Conservation (phyloP, 1,140 invertebrate genomes). For the Formica selysi region DNA sequence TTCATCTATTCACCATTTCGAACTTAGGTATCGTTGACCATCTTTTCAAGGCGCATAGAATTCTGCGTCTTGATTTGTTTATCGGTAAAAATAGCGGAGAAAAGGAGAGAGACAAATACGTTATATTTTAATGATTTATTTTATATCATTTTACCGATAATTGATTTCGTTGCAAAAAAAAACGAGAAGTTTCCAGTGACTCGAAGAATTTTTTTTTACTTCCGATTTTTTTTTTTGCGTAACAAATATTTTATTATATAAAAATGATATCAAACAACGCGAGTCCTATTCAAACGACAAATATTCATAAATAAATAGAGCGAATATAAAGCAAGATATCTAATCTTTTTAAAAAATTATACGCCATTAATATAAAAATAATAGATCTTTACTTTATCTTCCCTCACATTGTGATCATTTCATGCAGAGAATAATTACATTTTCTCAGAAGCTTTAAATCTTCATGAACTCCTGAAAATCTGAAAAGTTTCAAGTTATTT, state of each 20-base stretch:
- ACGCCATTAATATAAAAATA: background rate
- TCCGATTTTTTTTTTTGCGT: background rate
- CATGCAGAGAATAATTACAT: conserved; percentile 12
- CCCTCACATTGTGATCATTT: background rate
- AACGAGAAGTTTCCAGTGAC: background rate
- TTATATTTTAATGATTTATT: background rate
- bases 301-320: background rate
- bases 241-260: background rate
- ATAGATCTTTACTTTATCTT: background rate
- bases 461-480: background rate
- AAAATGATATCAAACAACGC: background rate
- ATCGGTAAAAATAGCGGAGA: background rate
- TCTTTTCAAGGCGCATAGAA: background rate
- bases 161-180: no score
- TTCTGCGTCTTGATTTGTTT: background rate
- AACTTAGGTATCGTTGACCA: background rate
- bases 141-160: background rate
- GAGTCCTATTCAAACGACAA: background rate
- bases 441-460: conserved; percentile 31
- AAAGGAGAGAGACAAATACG: background rate
- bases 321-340: background rate
- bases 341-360: background rate
- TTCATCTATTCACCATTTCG: no score
- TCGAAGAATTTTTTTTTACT: background rate
- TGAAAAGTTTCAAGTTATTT: conserved; percentile 30